Conservation (phyloP, 2,113 vertebrate species). For the Engraulis encrasicolus region DNA sequence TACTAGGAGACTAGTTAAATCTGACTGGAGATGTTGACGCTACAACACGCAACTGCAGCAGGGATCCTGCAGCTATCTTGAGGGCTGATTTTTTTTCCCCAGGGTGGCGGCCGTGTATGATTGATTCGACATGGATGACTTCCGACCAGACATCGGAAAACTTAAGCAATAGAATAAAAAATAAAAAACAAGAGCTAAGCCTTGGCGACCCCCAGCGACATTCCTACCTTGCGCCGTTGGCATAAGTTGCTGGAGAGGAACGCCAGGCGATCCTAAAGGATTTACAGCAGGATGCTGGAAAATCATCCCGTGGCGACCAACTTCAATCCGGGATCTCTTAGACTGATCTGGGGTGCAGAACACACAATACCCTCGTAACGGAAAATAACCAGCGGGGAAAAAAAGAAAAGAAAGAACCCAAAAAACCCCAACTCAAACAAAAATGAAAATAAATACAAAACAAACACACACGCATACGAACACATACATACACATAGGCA, state of each 20-base stretch:
- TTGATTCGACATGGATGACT: conserved; percentile 36
- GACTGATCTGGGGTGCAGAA: conserved; percentile 96
- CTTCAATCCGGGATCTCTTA: conserved; percentile 99
- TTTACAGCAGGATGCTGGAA: conserved; percentile 98
- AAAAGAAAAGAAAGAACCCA: neutral
- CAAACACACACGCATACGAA: conserved; percentile 40
- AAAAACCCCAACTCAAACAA: too few species aligned
- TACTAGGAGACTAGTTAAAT: conserved; percentile 33
- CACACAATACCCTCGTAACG: conserved; percentile 86
- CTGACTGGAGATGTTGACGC: neutral
- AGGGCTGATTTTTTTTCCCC: neutral
- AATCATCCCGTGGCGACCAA: conserved; percentile 98
- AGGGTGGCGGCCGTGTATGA: neutral
- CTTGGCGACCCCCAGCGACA: conserved; percentile 71
- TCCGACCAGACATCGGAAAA: conserved; percentile 52
- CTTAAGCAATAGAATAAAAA: conserved; percentile 67
- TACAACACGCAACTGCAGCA: neutral
- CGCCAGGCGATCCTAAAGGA: conserved; percentile 88
- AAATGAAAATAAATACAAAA: too few species aligned
- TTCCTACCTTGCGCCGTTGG: conserved; percentile 99
- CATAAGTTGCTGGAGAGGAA: conserved; percentile 99
- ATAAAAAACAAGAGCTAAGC: conserved; percentile 68
- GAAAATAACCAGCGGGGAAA: conserved; percentile 61
- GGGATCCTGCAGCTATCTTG: neutral
- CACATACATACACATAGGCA: neutral